Evolutionary conservation across 2,797 vertebrate species (phyloP).

Genomic region (Silurus aristotelis): DNA sequence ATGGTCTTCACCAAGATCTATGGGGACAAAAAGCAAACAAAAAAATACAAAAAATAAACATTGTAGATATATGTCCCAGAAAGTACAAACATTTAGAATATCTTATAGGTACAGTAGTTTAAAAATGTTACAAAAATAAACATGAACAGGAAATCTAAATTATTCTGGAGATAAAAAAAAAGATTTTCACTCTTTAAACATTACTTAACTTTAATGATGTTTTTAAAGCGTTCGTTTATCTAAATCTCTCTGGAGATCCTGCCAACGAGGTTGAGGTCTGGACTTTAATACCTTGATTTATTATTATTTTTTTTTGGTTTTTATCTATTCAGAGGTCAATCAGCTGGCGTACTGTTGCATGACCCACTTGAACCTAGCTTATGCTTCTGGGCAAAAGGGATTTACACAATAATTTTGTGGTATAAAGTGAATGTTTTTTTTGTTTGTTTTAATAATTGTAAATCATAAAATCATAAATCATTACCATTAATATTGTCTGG

Average conservation of each 20-base stretch:
- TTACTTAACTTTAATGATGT: background rate
- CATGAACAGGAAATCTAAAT: too few relatives aligned
- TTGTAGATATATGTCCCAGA: background rate
- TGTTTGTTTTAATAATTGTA: too few relatives aligned
- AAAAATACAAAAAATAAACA: too few relatives aligned
- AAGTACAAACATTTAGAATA: background rate
- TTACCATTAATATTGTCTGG: too few relatives aligned
- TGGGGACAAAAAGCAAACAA: too few relatives aligned
- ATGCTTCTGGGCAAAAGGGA: background rate
- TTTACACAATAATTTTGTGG: background rate
- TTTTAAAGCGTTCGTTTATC: background rate
- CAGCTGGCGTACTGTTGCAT: background rate
- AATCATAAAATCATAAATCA: too few relatives aligned
- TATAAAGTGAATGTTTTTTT: background rate
- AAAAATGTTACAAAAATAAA: too few relatives aligned
- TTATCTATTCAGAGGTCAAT: background rate
- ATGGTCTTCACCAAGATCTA: background rate
- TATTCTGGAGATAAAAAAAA: too few relatives aligned
- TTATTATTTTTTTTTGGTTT: background rate
- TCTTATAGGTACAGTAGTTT: too few relatives aligned
- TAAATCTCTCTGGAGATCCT: background rate
- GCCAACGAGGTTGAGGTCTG: background rate
- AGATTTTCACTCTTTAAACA: too few relatives aligned
- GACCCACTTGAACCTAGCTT: background rate
- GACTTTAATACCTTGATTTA: background rate